Base-by-base conservation (phyloP, 2,888 invertebrate species). In the Caenorhabditis macrosperma region DNA sequence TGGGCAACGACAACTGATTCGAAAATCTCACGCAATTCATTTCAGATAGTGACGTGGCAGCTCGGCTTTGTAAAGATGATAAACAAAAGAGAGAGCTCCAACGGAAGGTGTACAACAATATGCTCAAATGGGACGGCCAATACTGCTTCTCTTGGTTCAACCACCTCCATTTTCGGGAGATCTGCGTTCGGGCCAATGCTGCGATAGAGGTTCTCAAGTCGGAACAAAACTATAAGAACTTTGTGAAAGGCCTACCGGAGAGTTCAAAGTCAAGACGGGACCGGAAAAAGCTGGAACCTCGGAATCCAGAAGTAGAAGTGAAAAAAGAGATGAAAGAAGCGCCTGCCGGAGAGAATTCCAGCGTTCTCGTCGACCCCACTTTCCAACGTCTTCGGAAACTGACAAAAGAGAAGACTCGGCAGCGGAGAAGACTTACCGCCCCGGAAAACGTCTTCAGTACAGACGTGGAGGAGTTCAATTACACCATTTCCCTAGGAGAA, bases 91-190 rank as follows among this genome's bases (percentile, higher is more conserved):
- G 15, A 4, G 61, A 55, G 20, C 35, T 63, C 9, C n/a, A 28
- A 24, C 20, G 33, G 17, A 46, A 57, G 10, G 35, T n/a, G n/a
- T n/a, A 63, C 17, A 38, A 57, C 3, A 26, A 15, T n/a, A 20
- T 30, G 4, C 44, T 38, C n/a, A 0, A 38, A 17, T 1, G 2
- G 1, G 41, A 44, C 12, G 44, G 63, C n/a, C 74, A 74, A 17
- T 59, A 38, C 10, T 38, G 38, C 4, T 64, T 57, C 20, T 74
- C 74, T 2, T 74, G 74, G 74, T 74, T 64, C 41, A 59, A 64
- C 24, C 59, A 74, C 3, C 74, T 74, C 20, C 74, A 59, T 20
- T 57, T 41, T 1, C 50, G 59, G 5, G 74, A 74, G 28, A 66
- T 74, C 7, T 74, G 52, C n/a, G 35, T 50, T 4, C 5, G 74